Conservation (phyloP, 2,113 vertebrate species). For the Bothrops jararaca region DNA sequence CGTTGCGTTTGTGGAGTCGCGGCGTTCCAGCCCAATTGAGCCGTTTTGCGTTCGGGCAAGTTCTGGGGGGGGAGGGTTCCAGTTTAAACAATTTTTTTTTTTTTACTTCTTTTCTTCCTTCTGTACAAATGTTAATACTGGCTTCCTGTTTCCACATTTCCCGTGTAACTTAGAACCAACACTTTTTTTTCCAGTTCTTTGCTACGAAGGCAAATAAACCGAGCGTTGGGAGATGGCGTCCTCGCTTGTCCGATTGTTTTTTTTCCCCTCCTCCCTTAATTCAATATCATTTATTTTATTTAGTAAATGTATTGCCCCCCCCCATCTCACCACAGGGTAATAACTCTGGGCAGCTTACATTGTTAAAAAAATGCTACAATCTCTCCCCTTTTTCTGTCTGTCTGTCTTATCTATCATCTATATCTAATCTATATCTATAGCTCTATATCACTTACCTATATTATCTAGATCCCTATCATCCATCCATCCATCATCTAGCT, state of each 20-base stretch:
- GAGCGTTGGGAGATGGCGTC: slow-evolving; percentile 3
- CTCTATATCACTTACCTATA: too few species aligned
- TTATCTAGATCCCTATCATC: too few species aligned
- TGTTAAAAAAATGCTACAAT: too few species aligned
- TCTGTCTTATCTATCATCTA: too few species aligned
- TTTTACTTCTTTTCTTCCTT: not conserved
- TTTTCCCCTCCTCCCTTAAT: not conserved
- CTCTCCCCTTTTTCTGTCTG: too few species aligned
- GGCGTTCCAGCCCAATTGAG: too few species aligned
- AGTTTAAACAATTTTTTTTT: not conserved
- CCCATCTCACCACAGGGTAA: not conserved
- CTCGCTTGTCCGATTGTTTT: not conserved
- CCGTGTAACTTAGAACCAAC: slow-evolving; percentile 32
- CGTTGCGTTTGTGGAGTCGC: too few species aligned
- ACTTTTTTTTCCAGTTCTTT: slow-evolving; percentile 68
- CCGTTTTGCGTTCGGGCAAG: not conserved
- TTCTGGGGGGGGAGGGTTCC: not conserved
- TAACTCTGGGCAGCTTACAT: not conserved
- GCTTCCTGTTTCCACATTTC: not conserved
- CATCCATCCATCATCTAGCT: too few species aligned
- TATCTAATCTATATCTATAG: too few species aligned
- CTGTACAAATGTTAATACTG: not conserved
- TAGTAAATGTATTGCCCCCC: not conserved
- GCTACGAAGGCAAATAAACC: slow-evolving; percentile 61
- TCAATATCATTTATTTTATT: not conserved